These are phyloP conservation scores for Euplagia quadripunctaria DNA, from an alignment of 2,888 invertebrate species.

Conservation along the genomic window DNA sequence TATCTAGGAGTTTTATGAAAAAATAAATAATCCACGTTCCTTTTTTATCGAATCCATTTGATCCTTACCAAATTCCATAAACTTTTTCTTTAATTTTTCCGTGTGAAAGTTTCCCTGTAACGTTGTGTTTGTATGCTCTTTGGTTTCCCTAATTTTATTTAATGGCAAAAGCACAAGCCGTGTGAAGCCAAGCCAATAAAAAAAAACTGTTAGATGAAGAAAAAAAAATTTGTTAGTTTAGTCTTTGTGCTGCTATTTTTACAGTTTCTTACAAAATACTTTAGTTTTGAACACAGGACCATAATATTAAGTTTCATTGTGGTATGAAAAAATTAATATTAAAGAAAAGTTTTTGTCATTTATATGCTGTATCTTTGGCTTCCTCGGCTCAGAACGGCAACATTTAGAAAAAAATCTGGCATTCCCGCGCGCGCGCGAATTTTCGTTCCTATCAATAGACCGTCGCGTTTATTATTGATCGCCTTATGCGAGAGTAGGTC, in stretches of 20 bases:
- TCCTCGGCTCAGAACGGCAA: constrained; percentile 56
- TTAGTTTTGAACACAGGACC: background rate
- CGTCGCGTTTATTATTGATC: constrained; percentile 76
- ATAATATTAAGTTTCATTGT: background rate
- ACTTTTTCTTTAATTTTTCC: too few relatives aligned
- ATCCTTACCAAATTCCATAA: too few relatives aligned
- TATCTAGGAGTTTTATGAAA: too few relatives aligned
- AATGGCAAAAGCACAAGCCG: too few relatives aligned
- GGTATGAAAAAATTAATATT: background rate
- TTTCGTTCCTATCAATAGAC: constrained; percentile 74
- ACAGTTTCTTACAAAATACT: background rate
- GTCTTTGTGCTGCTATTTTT: background rate
- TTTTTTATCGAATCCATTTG: too few relatives aligned
- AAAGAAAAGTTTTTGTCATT: background rate
- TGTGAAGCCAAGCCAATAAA: too few relatives aligned
- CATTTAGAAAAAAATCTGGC: constrained; percentile 54
- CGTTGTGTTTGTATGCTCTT: too few relatives aligned
- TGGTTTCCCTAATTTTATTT: too few relatives aligned
- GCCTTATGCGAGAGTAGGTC: constrained; percentile 59
- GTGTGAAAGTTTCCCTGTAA: too few relatives aligned
- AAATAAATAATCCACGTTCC: too few relatives aligned
- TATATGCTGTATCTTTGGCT: constrained; percentile 28
- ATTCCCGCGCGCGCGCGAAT: constrained; percentile 83
- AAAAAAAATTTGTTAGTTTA: too few relatives aligned
- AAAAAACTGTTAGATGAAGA: too few relatives aligned